Evolutionary conservation across 2,113 vertebrate genomes (phyloP), one percentile per base, ranked within the genome.

Genomic region (Mus spicilegus): DNA sequence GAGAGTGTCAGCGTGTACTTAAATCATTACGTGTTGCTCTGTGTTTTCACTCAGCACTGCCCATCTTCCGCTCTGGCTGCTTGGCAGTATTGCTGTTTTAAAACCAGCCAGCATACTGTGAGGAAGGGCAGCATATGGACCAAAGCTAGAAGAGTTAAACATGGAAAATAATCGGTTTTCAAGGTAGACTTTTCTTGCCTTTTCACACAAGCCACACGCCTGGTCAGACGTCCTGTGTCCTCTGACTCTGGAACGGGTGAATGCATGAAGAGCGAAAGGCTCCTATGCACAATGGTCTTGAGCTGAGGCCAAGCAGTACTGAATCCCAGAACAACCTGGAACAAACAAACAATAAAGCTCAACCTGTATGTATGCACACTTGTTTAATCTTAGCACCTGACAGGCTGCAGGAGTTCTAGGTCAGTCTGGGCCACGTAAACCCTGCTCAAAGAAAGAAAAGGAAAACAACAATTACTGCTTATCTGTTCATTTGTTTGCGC

Each of bases 81-180:
- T 82, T 91, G 77, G 51, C 95, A 69, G 65, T 10, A 33, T 30
- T 96, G 76, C 76, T 73, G 26, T 65, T 94, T 61, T 49, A 89
- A 89, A 91, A 89, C 75, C 95, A 93, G 82, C 91, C 54, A 91
- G 90, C 94, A 96, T 96, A 96, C 89, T 97, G 93, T 96, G 97
- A 97, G 95, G 96, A 96, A 97, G 97, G 97, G 96, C 96, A 96
- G 90, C 97, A 96, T 96, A 96, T 97, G 93, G 97, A 90, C 95
- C 93, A 95, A 97, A 93, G 87, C 90, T 95, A 95, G 61, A 95
- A 96, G 94, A 97, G 93, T 97, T 97, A 97, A 95, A 89, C 86
- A 96, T 96, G 93, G 93, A 95, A 97, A 97, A 97, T 97, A 97
- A 95, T 97, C 96, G 90, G 49, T 92, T 96, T 98, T 95, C 69